These are phyloP conservation scores for Siphonodentalium dalli DNA, from an alignment of 2,888 invertebrate genomes.

Conservation along the genomic window DNA sequence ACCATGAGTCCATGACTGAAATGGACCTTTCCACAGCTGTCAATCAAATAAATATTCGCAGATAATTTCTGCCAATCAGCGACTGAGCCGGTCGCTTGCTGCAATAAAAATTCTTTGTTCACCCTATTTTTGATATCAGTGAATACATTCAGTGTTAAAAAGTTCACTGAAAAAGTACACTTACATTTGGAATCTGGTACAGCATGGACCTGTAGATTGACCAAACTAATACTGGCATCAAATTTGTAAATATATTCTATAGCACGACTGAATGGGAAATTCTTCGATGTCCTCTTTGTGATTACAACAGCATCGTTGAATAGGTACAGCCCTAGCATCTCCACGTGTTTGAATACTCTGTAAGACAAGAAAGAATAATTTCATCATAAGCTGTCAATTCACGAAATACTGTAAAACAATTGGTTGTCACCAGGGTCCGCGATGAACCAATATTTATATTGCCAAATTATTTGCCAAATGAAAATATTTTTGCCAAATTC, in stretches of 20 bases:
- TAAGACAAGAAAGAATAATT: conserved; percentile 9
- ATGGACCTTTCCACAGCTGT: too few species aligned
- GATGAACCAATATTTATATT: background rate
- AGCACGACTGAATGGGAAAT: conserved; percentile 57
- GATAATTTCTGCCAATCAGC: too few species aligned
- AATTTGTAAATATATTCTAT: conserved; percentile 54
- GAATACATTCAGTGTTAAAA: too few species aligned
- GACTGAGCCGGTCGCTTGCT: too few species aligned
- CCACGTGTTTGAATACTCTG: conserved; percentile 58
- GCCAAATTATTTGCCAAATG: background rate
- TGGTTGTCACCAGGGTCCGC: too few species aligned
- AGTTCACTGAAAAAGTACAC: conserved; percentile 15
- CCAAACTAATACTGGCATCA: conserved; percentile 47
- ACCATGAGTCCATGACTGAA: too few species aligned
- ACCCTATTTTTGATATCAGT: too few species aligned
- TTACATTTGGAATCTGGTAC: conserved; percentile 61
- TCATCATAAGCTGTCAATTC: too few species aligned
- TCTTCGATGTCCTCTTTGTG: conserved; percentile 51
- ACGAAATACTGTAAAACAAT: too few species aligned
- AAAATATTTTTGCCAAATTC: too few species aligned
- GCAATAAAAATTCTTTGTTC: too few species aligned
- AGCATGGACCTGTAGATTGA: conserved; percentile 49
- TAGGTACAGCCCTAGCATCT: conserved; percentile 57
- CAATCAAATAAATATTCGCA: too few species aligned
- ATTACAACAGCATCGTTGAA: conserved; percentile 62